Conservation (phyloP, 2,113 vertebrate genomes). For the Arothron firmamentum region DNA sequence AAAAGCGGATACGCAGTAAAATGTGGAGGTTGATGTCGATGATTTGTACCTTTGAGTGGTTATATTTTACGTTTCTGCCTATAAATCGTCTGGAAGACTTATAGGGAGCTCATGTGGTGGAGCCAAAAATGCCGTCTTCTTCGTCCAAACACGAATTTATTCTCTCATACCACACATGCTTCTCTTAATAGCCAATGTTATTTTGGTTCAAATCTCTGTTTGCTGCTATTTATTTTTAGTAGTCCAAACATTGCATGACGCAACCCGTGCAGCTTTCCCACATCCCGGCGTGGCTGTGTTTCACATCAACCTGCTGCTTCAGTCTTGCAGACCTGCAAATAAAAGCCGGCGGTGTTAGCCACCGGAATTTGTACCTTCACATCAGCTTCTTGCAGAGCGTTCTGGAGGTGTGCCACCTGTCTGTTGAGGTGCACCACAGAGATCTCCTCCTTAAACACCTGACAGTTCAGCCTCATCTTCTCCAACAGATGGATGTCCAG, state of each 20-base stretch:
- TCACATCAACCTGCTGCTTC: not conserved
- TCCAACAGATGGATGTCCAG: constrained; percentile 66
- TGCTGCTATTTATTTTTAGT: constrained; percentile 54
- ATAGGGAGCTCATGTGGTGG: not conserved
- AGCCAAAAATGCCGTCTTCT: constrained; percentile 12
- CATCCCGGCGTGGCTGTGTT: constrained; percentile 32
- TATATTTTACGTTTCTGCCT: no score
- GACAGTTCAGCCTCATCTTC: constrained; percentile 71
- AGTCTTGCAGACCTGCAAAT: not conserved
- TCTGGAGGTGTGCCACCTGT: constrained; percentile 58
- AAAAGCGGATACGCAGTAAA: no score
- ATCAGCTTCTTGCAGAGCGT: constrained; percentile 50
- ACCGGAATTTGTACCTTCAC: constrained; percentile 54
- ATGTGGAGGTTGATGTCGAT: no score
- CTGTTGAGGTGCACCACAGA: constrained; percentile 67
- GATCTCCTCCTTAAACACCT: constrained; percentile 75
- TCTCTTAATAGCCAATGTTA: constrained; percentile 20
- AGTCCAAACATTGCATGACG: constrained; percentile 49
- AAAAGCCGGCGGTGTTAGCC: not conserved
- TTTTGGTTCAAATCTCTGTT: constrained; percentile 45
- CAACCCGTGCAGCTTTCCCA: constrained; percentile 42
- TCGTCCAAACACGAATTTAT: not conserved
- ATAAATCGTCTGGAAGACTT: no score
- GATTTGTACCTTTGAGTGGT: no score
- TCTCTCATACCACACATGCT: constrained; percentile 33